Conservation (phyloP, 2,888 invertebrate species). For the Pammene fasciana region DNA sequence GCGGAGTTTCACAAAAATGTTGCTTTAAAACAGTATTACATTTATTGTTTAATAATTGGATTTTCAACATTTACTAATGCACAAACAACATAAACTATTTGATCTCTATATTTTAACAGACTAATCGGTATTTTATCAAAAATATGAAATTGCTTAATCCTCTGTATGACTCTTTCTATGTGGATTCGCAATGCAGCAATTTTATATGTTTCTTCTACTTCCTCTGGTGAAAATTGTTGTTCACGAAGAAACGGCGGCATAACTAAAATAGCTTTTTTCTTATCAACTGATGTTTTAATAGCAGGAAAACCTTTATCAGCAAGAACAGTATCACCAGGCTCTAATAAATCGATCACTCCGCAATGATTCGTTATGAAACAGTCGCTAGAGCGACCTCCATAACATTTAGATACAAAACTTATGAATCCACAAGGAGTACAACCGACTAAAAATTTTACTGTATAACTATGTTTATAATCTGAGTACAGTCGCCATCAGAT, state of each 20-base stretch:
- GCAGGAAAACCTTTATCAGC: slow-evolving; percentile 1
- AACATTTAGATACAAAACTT: slow-evolving; percentile 11
- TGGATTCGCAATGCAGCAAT: neutral
- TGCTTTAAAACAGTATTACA: slow-evolving; percentile 1
- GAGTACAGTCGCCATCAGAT: no score
- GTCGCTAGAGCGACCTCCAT: neutral
- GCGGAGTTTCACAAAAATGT: no score
- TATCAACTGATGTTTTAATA: neutral
- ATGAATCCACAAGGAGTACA: slow-evolving; percentile 15
- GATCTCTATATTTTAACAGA: neutral
- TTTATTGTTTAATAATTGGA: neutral
- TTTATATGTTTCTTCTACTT: neutral
- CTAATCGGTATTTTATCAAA: no score
- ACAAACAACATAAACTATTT: slow-evolving; percentile 1
- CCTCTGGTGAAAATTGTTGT: neutral
- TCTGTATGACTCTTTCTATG: neutral
- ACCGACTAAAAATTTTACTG: slow-evolving; percentile 24
- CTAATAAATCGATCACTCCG: neutral
- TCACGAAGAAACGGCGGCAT: neutral
- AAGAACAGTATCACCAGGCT: neutral
- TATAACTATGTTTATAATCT: slow-evolving; percentile 17
- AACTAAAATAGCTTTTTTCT: neutral
- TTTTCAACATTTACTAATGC: neutral
- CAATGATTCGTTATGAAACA: neutral
- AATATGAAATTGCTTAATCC: neutral